Conservation (phyloP, 2,113 vertebrate genomes). For the Chlorocebus sabaeus region DNA sequence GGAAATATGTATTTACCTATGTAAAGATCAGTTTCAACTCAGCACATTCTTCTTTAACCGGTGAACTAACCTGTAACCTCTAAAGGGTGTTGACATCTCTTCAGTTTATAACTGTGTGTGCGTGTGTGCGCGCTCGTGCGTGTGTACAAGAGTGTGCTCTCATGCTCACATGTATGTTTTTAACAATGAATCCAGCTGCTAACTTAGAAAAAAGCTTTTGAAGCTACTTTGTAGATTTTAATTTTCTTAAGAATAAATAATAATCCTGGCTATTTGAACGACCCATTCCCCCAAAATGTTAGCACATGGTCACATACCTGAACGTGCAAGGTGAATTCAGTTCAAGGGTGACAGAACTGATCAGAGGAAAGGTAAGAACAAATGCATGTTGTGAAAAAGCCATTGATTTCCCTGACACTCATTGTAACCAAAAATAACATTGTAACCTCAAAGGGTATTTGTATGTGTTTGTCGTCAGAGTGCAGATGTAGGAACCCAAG, state of each 20-base stretch:
- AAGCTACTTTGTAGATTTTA: slow-evolving; percentile 30
- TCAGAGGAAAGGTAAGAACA: not conserved
- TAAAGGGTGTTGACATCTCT: slow-evolving; percentile 60
- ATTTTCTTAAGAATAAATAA: slow-evolving; percentile 23
- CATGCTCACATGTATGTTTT: not conserved
- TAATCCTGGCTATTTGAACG: not conserved
- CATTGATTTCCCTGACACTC: slow-evolving; percentile 48
- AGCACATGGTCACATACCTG: not conserved
- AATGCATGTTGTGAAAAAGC: not conserved
- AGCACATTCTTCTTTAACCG: slow-evolving; percentile 80
- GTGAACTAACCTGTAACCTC: slow-evolving; percentile 81
- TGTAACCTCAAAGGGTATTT: not conserved
- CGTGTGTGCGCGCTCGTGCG: not conserved
- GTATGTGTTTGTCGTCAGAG: slow-evolving; percentile 28
- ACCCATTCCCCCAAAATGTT: not conserved
- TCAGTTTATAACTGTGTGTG: slow-evolving; percentile 46
- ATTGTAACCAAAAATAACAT: slow-evolving; percentile 50
- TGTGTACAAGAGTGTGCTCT: no score
- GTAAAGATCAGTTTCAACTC: slow-evolving; percentile 77
- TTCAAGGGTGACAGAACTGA: not conserved
- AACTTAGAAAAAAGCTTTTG: not conserved
- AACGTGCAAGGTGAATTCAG: not conserved
- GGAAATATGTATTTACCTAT: slow-evolving; percentile 80
- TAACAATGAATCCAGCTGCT: not conserved
- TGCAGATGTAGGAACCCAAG: not conserved